A percentile compares a stretch with the other conserved stretches of the same genome.
Evolutionary conservation across 2,113 vertebrate species (phyloP).

Genomic region (Dendropsophus ebraccatus): DNA sequence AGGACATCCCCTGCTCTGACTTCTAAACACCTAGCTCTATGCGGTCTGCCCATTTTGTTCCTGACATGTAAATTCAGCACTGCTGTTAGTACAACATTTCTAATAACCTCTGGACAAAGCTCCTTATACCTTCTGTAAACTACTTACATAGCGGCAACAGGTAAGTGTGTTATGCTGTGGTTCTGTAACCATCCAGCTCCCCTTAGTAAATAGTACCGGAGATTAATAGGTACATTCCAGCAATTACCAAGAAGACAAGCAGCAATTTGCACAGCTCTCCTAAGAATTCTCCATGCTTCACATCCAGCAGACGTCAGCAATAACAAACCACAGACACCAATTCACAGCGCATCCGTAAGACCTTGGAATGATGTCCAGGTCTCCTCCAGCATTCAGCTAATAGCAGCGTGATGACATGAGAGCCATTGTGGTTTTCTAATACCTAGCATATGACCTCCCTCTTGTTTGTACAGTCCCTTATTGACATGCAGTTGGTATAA

Average conservation of each 20-base stretch:
- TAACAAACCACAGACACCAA: neutral
- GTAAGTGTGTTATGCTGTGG: neutral
- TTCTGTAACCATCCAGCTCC: conserved; percentile 1
- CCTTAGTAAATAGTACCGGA: neutral
- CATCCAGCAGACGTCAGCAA: conserved; percentile 1
- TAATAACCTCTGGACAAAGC: neutral
- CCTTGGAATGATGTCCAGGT: neutral
- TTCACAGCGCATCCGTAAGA: neutral
- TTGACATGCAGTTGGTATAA: neutral
- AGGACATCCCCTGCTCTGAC: no score
- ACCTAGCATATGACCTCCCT: neutral
- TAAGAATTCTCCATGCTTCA: neutral
- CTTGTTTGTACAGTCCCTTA: conserved; percentile 1
- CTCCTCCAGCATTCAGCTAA: neutral
- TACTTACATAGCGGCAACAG: neutral
- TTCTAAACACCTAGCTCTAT: no score
- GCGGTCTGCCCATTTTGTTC: no score
- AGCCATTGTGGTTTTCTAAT: neutral
- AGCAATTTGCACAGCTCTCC: neutral
- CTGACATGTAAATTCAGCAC: neutral
- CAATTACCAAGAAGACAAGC: neutral
- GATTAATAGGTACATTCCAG: neutral
- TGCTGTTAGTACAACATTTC: neutral
- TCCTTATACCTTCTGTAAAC: neutral
- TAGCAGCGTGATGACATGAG: neutral